Base-by-base conservation (phyloP, 2,797 vertebrate genomes). In the Gymnothorax reevesii region DNA sequence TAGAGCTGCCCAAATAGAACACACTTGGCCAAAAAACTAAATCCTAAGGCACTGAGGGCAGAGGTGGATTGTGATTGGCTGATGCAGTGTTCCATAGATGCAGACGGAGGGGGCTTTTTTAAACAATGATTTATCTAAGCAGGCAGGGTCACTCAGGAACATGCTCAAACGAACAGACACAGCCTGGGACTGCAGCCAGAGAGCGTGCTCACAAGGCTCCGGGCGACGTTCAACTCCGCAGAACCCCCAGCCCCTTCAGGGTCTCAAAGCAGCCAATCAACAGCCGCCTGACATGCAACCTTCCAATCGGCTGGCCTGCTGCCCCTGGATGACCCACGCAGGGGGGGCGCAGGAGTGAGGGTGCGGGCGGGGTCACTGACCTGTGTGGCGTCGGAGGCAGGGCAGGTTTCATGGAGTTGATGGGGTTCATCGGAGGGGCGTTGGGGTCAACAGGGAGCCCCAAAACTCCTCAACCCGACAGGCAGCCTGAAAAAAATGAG, bases 401-500 rank as follows among this genome's bases (percentile, higher is more conserved):
- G 90, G 97, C 96, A 86, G 97, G 96, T 96, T 99, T 99, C 97
- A 99, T 98, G 94, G 98, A 97, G 95, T 98, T 99, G 96, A 98
- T 96, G 93, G 97, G 97, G 96, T 97, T 98, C 97, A 98, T 96
- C 95, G 93, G 96, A 92, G 90, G 92, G 91, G 90, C 85, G 88
- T 90, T 87, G 91, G 90, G 92, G 86, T 91, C 88, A 86, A 83
- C 85, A 83, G 86, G 77, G 83, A 83, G 87, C 86, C 88, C 86
- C 89, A 42, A 80, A 89, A 86, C 92, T 92, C 93, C 90, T 91
- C 91, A 90, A 90, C 89, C 82, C 91, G 88, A 87, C 91, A 90
- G 90, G 90, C 90, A 89, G 92, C 90, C 91, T 91, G 88, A 73
- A 86, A 82, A 87, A 66, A 84, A 82, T 52, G 66, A 82, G 80